Evolutionary conservation across 92 coral and sea anemone genomes (phyloP), one percentile per base, ranked within the genome.

Genomic region (Anthopleura xanthogrammica): DNA sequence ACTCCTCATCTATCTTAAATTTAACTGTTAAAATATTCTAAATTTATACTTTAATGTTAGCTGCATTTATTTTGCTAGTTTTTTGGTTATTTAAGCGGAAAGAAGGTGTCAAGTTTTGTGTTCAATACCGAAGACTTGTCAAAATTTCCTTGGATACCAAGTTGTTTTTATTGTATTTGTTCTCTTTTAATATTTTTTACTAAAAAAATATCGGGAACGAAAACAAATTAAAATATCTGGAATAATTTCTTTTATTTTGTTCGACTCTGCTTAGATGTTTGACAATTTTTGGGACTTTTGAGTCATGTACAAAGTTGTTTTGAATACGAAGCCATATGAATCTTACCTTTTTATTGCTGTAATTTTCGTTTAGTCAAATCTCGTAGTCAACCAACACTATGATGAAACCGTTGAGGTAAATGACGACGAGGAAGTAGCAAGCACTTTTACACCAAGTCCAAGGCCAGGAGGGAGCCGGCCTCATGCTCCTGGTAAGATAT

Each of bases 371-470:
- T 52, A 95, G 98, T 77, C 95, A 62, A 92, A 90, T 60, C 92
- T 94, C 80, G 95, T 95, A 60, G 98, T 93, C 76, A 95, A 95
- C 84, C 98, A 95, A 85, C 98, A 97, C 52, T 95, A 95, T 90
- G 98, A 95, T 83, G 98, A 95, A 80, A 85, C 97, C 46, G 93
- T 95, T 57, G 98, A 95, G 68, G 98, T 95, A 55, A 95, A 95
- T 77, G 98, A 95, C 92, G 98, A 95, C 66, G 98, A 95, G 80
- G 98, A 95, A 82, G 98, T 95, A 83, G 98, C 98, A 48, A 95
- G 98, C 57, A 94, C 98, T 50, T 95, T 94, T 85, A 86, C 98
- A 64, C 98, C 98, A 58, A 95, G 98, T 58, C 98, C 98, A 73
- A 90, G 98, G 83, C 98, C 98, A 72, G 91, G 87, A 56, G 95